phyloP scores from a whole-genome alignment of 2,888 invertebrate genomes.

The Steinernema scapterisci region DNA sequence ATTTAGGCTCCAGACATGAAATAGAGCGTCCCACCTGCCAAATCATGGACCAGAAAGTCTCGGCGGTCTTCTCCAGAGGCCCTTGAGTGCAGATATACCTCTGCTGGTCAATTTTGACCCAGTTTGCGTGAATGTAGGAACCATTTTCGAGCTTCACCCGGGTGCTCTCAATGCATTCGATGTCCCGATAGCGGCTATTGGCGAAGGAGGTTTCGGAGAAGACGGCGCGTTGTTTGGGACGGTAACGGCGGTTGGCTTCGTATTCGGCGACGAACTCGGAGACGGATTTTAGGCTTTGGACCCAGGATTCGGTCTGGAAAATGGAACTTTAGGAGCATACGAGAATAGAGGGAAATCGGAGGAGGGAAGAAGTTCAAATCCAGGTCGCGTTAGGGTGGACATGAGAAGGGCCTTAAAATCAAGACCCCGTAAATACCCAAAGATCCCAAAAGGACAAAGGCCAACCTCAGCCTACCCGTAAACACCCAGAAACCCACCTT shows the following conservation, averaged over 20 bases:
- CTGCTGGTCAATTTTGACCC: slow-evolving; percentile 18
- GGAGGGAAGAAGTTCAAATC: too few relatives aligned
- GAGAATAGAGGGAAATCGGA: too few relatives aligned
- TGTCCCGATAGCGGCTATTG: slow-evolving; percentile 34
- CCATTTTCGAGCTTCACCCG: slow-evolving; percentile 33
- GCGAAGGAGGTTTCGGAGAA: slow-evolving; percentile 12
- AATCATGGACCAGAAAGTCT: slow-evolving; percentile 17
- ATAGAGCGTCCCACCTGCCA: too few relatives aligned
- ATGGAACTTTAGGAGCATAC: neutral
- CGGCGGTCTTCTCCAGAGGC: slow-evolving; percentile 22
- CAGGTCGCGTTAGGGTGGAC: too few relatives aligned
- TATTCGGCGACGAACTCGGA: neutral
- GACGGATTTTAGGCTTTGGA: slow-evolving; percentile 13
- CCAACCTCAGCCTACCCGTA: too few relatives aligned
- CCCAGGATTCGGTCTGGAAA: slow-evolving; percentile 23
- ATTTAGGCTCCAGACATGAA: too few relatives aligned
- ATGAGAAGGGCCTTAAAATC: too few relatives aligned
- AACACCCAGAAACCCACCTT: neutral
- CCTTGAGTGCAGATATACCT: slow-evolving; percentile 35
- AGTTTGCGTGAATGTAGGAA: slow-evolving; percentile 36
- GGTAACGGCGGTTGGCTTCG: slow-evolving; percentile 8
- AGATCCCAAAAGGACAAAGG: too few relatives aligned
- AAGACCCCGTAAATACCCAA: too few relatives aligned
- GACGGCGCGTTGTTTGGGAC: neutral
- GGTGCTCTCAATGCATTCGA: slow-evolving; percentile 31